These are phyloP conservation scores for Origma solitaria DNA, from an alignment of 2,113 vertebrate genomes.

Conservation along the genomic window DNA sequence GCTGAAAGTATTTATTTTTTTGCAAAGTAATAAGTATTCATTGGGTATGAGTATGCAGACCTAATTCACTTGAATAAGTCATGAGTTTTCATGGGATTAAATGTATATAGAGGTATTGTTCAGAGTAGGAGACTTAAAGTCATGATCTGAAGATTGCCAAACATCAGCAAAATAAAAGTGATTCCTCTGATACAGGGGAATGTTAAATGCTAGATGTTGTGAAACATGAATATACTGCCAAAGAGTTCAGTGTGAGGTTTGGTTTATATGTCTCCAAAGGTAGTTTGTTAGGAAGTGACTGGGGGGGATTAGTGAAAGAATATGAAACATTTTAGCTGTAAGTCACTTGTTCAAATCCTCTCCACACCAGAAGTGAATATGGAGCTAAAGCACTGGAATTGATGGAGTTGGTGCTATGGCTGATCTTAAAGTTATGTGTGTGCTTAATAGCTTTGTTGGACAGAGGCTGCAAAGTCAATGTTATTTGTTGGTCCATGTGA, in stretches of 20 bases:
- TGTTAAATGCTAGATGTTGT: background rate
- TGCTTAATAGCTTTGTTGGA: conserved; percentile 17
- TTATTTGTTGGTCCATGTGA: background rate
- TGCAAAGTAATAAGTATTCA: background rate
- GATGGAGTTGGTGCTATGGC: background rate
- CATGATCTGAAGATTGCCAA: background rate
- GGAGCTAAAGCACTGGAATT: background rate
- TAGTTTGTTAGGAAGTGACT: background rate
- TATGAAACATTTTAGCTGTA: conserved; percentile 24
- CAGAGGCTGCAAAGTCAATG: background rate
- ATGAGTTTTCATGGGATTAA: background rate
- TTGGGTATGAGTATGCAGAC: background rate
- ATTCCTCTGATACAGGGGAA: background rate
- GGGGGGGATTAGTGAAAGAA: background rate
- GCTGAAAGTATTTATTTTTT: background rate
- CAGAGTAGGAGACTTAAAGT: background rate
- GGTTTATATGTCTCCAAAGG: background rate
- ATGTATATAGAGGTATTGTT: background rate
- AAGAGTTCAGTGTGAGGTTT: background rate
- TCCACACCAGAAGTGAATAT: background rate
- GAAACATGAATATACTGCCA: background rate
- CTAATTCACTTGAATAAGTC: background rate
- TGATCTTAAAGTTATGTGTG: background rate
- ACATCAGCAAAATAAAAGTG: background rate
- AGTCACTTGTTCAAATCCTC: background rate